These are phyloP conservation scores for Selenia dentaria DNA, from an alignment of 2,888 invertebrate genomes.

Conservation along the genomic window DNA sequence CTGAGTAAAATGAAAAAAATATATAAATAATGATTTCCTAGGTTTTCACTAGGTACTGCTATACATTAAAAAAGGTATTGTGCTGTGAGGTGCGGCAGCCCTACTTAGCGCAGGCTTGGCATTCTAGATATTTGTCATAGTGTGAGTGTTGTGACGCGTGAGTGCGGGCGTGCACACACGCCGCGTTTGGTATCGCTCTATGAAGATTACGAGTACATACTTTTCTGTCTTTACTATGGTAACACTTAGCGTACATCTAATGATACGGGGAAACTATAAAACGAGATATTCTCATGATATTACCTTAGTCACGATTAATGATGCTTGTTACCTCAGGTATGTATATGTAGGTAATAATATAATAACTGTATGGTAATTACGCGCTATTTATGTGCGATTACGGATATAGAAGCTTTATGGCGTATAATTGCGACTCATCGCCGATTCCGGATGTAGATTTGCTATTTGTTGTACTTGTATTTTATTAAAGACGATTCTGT, in stretches of 20 bases:
- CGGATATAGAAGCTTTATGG: constrained; percentile 3
- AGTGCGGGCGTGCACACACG: no score
- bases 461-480: neutral
- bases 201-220: no score
- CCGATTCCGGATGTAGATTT: constrained; percentile 4
- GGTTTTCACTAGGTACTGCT: no score
- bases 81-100: no score
- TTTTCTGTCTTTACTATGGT: no score
- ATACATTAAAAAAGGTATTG: no score
- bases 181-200: no score
- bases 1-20: no score
- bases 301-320: constrained; percentile 17
- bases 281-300: neutral
- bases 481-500: neutral
- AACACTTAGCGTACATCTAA: neutral
- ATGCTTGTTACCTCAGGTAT: constrained; percentile 12
- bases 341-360: neutral
- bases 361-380: constrained; percentile 2
- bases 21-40: no score
- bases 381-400: neutral
- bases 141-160: no score
- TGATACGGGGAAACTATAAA: neutral
- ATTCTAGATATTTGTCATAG: no score
- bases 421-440: constrained; percentile 7
- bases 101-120: no score